phyloP scores from a whole-genome alignment of 2,888 invertebrate genomes.

The Oscheius myriophilus region DNA sequence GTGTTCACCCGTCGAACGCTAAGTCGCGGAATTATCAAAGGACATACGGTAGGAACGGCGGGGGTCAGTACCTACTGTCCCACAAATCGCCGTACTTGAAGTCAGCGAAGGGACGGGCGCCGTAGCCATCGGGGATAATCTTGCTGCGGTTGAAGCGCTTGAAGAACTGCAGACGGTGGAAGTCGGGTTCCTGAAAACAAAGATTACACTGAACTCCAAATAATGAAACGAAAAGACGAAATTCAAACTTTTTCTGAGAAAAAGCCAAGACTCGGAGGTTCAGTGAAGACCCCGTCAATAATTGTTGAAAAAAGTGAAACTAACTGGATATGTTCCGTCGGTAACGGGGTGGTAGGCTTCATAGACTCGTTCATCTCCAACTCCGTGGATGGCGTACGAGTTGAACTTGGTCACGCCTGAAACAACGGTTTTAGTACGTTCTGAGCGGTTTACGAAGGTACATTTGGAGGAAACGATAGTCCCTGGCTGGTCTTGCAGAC shows the following conservation, averaged over 20 bases:
- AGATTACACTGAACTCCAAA: too few relatives aligned
- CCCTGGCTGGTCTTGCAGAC: too few relatives aligned
- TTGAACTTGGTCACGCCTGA: conserved; percentile 73
- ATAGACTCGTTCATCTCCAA: conserved; percentile 72
- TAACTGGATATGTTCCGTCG: conserved; percentile 59
- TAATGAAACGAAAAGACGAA: neutral
- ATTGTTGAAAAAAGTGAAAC: neutral
- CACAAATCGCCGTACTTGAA: conserved; percentile 68
- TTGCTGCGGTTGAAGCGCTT: conserved; percentile 54
- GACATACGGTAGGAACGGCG: too few relatives aligned
- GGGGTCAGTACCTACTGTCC: conserved; percentile 42
- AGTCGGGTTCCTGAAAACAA: conserved; percentile 72
- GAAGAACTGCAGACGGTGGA: conserved; percentile 74
- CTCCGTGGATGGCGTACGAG: conserved; percentile 75
- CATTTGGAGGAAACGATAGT: too few relatives aligned
- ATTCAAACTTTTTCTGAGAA: neutral
- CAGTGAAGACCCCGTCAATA: neutral
- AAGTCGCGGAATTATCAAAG: too few relatives aligned
- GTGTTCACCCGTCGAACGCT: too few relatives aligned
- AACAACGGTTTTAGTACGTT: neutral
- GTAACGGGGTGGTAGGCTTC: conserved; percentile 74
- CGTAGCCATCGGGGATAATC: conserved; percentile 67
- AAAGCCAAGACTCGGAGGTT: neutral
- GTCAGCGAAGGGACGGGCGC: conserved; percentile 64
- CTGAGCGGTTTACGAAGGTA: too few relatives aligned